Percentiles rank a stretch among this genome's conserved stretches.
These are phyloP conservation scores for Parthenolecanium corni DNA, from an alignment of 2,888 invertebrate genomes.

Conservation along the genomic window DNA sequence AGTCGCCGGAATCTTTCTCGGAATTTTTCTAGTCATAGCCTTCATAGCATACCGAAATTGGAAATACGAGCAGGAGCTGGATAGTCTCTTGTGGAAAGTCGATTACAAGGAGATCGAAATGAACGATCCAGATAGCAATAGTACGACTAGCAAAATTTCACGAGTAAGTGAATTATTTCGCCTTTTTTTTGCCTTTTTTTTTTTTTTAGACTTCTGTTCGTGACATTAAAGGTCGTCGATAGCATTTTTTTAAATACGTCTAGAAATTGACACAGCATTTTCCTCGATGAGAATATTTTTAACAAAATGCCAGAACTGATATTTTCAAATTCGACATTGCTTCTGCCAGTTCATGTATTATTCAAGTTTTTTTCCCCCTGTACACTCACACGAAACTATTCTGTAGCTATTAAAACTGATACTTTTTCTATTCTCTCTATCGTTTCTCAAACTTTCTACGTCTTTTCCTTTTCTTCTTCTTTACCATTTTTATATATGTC, in stretches of 20 bases:
- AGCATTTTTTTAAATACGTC: not conserved
- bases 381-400: too few relatives aligned
- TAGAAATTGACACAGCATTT: too few relatives aligned
- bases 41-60: slow-evolving; percentile 76
- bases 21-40: slow-evolving; percentile 61
- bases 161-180: slow-evolving; percentile 25
- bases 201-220: too few relatives aligned
- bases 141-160: slow-evolving; percentile 30
- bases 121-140: slow-evolving; percentile 42
- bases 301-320: not conserved
- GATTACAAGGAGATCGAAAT: slow-evolving; percentile 80
- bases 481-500: too few relatives aligned
- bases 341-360: too few relatives aligned
- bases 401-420: too few relatives aligned
- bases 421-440: too few relatives aligned
- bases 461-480: too few relatives aligned
- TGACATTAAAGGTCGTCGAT: not conserved
- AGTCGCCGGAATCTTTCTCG: slow-evolving; percentile 68
- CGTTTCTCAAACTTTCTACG: too few relatives aligned
- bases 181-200: too few relatives aligned
- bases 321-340: too few relatives aligned
- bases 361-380: too few relatives aligned
- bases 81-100: slow-evolving; percentile 86
- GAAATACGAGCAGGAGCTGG: slow-evolving; percentile 86
- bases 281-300: not conserved